phyloP scores from a whole-genome alignment of 2,888 invertebrate genomes.

The Neoitamus cyanurus region DNA sequence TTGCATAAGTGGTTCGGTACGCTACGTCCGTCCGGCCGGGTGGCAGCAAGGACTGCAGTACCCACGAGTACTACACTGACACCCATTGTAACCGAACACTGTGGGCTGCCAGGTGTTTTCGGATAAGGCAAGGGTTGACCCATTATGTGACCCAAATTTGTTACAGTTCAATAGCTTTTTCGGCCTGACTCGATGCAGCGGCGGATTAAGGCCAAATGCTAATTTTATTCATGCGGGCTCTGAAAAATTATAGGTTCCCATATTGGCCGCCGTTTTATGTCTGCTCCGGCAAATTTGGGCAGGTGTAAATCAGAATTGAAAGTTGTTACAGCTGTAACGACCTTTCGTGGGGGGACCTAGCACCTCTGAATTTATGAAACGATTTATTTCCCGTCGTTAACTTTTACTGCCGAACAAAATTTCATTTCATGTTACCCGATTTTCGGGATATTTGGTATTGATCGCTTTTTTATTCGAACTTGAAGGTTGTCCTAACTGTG shows the following conservation, averaged over 20 bases:
- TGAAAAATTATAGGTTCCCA: neutral
- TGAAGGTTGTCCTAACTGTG: neutral
- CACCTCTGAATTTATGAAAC: neutral
- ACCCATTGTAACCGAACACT: neutral
- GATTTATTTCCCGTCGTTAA: neutral
- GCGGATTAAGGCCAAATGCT: neutral
- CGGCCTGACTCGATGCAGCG: neutral
- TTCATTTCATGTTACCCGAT: neutral
- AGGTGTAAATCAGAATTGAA: conserved; percentile 1
- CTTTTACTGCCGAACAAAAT: neutral
- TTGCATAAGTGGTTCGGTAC: conserved; percentile 19
- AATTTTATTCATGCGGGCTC: neutral
- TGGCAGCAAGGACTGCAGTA: neutral
- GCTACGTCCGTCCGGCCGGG: neutral
- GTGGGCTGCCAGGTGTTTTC: conserved; percentile 39
- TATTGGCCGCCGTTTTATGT: neutral
- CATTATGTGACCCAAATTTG: conserved; percentile 36
- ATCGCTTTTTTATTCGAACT: neutral
- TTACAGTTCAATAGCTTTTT: conserved; percentile 12
- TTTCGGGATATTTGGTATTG: neutral
- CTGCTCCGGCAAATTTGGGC: neutral
- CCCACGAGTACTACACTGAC: too few relatives aligned
- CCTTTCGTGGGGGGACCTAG: neutral
- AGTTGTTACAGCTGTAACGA: neutral
- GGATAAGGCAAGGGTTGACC: conserved; percentile 31